Base-by-base conservation (phyloP, 2,113 vertebrate species). In the Solenodon paradoxus region DNA sequence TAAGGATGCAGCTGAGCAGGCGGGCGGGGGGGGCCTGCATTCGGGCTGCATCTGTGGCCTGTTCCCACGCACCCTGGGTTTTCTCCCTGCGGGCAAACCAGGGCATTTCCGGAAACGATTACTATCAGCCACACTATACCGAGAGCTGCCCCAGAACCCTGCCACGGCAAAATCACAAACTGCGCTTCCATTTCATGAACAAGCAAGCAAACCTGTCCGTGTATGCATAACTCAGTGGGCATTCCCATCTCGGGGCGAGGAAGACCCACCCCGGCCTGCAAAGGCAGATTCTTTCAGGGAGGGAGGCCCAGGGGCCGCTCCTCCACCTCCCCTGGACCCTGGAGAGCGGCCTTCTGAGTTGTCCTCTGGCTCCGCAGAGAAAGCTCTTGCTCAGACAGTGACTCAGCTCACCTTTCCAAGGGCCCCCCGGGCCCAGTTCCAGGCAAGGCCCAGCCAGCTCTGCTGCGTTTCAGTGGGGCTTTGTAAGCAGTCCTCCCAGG, bases 61-160 rank as follows among this genome's bases (percentile, higher is more conserved):
- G 89, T 97, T 97, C 97, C 96, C 97, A 78, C 30, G 97, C 92
- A 95, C 49, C 84, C 45, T 51, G 81, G 71, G 94, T 87, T 71
- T 80, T 66, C 63, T 82, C 87, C 92, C 90, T 10, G 8, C 32
- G 51, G 98, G 98, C 97, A 96, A 53, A 84, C 24, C 92, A 82
- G 97, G 97, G 96, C 98, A 97, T 80, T 97, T 98, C 98, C 97
- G 90, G 97, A 96, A 98, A 93, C 26, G 96, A 97, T 98, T 40
- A 26, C 92, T 0, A 97, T 97, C 97, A 95, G 97, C 97, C 95
- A 71, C 92, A 64, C 89, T 93, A 96, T 96, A 55, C 80, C 45
- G 68, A 71, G 66, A 94, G 88, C 94, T 6, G 94, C 96, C 84
- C 90, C 96, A 20, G 96, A 96, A 97, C 97, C 35, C 92, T 61